These are phyloP conservation scores for Drosophila tani DNA, from an alignment of 1,140 invertebrate genomes.

Conservation along the genomic window DNA sequence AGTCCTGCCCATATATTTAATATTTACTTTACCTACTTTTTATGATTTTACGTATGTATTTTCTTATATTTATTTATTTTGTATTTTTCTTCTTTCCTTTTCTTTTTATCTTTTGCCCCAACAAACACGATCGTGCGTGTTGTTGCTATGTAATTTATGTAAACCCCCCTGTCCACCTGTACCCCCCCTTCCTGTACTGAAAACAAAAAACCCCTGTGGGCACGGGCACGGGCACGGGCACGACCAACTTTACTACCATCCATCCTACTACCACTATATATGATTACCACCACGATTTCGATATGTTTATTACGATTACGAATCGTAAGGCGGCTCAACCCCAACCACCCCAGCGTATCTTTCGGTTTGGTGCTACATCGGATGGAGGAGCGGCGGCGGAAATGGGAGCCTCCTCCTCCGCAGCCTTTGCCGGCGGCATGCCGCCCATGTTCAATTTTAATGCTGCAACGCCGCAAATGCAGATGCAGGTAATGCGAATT, in stretches of 20 bases:
- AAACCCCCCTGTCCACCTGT: conserved; percentile 2
- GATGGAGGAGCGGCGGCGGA: conserved; percentile 9
- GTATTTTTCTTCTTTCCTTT: conserved; percentile 54
- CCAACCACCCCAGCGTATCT: conserved; percentile 33
- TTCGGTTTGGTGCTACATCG: conserved; percentile 57
- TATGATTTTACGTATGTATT: conserved; percentile 15
- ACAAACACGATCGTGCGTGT: conserved; percentile 34
- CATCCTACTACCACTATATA: conserved; percentile 20
- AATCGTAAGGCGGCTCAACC: conserved; percentile 5
- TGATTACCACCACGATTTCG: conserved; percentile 19
- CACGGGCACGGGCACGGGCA: conserved; percentile 42
- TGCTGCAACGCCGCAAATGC: conserved; percentile 30
- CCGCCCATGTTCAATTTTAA: conserved; percentile 59
- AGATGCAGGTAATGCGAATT: conserved; percentile 67
- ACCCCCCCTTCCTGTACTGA: conserved; percentile 21
- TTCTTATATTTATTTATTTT: conserved; percentile 49
- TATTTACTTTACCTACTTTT: conserved; percentile 25
- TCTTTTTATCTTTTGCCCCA: conserved; percentile 38
- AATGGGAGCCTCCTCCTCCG: conserved; percentile 2
- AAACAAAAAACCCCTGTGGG: conserved; percentile 11
- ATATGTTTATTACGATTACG: conserved; percentile 20
- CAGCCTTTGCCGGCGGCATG: conserved; percentile 2
- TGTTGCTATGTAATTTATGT: conserved; percentile 25
- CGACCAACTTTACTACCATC: conserved; percentile 35
- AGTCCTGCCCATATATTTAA: conserved; percentile 5